These are phyloP conservation scores for Botia kubotai DNA, from an alignment of 2,797 vertebrate species.

Conservation along the genomic window DNA sequence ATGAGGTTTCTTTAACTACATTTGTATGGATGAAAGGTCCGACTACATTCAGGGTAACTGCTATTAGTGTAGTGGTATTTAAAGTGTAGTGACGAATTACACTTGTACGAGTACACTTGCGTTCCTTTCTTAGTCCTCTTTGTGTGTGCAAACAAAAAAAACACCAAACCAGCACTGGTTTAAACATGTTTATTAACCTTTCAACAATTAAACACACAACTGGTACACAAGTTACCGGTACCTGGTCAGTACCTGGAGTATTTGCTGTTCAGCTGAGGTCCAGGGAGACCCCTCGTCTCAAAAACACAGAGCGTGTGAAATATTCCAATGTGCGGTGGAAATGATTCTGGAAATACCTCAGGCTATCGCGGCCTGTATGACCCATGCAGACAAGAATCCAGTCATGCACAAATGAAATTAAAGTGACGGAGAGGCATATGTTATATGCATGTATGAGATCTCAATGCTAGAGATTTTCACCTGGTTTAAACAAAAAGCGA, in stretches of 20 bases:
- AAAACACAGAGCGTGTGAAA: not conserved
- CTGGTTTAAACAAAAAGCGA: not conserved
- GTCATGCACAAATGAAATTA: slow-evolving; percentile 38
- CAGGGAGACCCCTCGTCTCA: slow-evolving; percentile 23
- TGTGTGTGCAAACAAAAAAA: not conserved
- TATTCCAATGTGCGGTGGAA: not conserved
- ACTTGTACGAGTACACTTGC: not conserved
- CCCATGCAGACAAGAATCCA: slow-evolving; percentile 62
- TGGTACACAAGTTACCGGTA: slow-evolving; percentile 35
- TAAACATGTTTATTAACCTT: slow-evolving; percentile 75
- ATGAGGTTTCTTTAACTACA: slow-evolving; percentile 73
- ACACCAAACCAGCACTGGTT: slow-evolving; percentile 37
- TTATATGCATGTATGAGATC: slow-evolving; percentile 41
- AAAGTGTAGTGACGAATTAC: too few species aligned
- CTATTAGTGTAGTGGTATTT: not conserved
- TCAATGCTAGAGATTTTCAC: not conserved
- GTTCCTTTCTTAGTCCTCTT: not conserved
- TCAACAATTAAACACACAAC: slow-evolving; percentile 69
- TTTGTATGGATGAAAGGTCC: slow-evolving; percentile 91
- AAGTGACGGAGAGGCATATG: slow-evolving; percentile 40
- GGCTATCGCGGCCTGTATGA: slow-evolving; percentile 19
- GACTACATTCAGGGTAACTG: slow-evolving; percentile 88
- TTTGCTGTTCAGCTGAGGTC: slow-evolving; percentile 55
- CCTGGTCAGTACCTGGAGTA: slow-evolving; percentile 60
- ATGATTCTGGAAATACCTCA: not conserved